Conservation (phyloP, 2,888 invertebrate species). For the Keiferia lycopersicella region DNA sequence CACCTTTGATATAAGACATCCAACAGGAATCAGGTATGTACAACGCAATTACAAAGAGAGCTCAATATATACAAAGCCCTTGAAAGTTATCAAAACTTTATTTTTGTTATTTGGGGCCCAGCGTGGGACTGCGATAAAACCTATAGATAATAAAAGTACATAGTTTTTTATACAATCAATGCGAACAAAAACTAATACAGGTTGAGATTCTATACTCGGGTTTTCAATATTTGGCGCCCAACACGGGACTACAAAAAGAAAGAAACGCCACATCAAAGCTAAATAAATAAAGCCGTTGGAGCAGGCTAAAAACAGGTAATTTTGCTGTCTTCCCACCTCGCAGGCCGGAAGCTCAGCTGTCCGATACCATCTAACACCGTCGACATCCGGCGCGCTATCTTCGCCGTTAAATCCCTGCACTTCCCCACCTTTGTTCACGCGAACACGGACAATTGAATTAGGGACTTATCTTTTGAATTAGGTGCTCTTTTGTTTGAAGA, state of each 20-base stretch:
- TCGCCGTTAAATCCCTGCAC: conserved; percentile 26
- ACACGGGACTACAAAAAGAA: background rate
- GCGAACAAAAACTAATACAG: too few species aligned
- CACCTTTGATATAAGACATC: background rate
- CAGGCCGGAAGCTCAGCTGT: conserved; percentile 25
- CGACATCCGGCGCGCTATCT: conserved; percentile 29
- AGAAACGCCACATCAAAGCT: background rate
- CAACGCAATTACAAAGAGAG: too few species aligned
- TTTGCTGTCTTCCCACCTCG: conserved; percentile 13
- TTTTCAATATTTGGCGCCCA: background rate
- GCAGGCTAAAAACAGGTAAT: conserved; percentile 19
- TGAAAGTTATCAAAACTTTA: too few species aligned
- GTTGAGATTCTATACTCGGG: too few species aligned
- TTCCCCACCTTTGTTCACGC: conserved; percentile 24
- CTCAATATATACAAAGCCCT: too few species aligned
- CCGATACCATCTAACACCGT: conserved; percentile 30
- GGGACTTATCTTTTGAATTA: conserved; percentile 19
- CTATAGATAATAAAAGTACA: too few species aligned
- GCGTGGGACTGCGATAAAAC: too few species aligned
- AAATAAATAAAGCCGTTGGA: conserved; percentile 17
- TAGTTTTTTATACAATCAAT: too few species aligned
- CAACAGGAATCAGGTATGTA: too few species aligned
- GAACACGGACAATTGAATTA: conserved; percentile 28
- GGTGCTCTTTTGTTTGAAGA: conserved; percentile 13
- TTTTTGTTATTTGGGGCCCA: too few species aligned